Evolutionary conservation across 2,888 invertebrate genomes (phyloP).

Genomic region (Yponomeuta evonymella): DNA sequence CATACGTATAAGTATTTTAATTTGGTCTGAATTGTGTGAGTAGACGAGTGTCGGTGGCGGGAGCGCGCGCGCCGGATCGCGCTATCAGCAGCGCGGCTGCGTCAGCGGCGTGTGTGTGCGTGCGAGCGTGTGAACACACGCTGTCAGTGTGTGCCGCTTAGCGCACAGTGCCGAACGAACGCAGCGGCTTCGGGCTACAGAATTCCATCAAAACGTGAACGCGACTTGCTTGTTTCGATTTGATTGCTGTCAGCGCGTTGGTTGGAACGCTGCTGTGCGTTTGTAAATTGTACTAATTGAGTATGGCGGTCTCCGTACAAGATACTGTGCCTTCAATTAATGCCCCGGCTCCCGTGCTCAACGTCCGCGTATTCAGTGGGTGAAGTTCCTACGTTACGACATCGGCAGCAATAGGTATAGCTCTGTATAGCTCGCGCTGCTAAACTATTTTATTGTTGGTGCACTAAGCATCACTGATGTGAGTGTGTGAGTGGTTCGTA

Average conservation of each 20-base stretch:
- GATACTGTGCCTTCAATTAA: constrained; percentile 61
- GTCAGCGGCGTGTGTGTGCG: constrained; percentile 28
- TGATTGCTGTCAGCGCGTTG: constrained; percentile 60
- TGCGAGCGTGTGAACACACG: constrained; percentile 25
- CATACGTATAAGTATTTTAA: too few species aligned
- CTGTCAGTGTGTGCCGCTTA: constrained; percentile 33
- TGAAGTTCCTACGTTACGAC: constrained; percentile 41
- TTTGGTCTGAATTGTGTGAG: too few species aligned
- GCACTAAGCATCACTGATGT: constrained; percentile 59
- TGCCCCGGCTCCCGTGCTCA: constrained; percentile 48
- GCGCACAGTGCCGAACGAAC: constrained; percentile 55
- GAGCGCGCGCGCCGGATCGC: neutral
- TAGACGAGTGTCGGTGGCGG: neutral
- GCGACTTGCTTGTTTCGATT: constrained; percentile 60
- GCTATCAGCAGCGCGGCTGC: constrained; percentile 37
- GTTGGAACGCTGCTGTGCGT: constrained; percentile 52
- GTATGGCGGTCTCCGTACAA: constrained; percentile 62
- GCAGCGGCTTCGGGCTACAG: constrained; percentile 61
- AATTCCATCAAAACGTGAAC: constrained; percentile 64
- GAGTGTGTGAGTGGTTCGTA: constrained; percentile 60
- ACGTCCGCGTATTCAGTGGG: constrained; percentile 46
- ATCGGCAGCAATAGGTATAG: constrained; percentile 33
- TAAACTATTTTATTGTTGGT: constrained; percentile 49
- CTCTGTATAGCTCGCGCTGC: constrained; percentile 44
- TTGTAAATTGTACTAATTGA: constrained; percentile 73